Conservation (phyloP, 2,113 vertebrate genomes). For the Grantiella picta region DNA sequence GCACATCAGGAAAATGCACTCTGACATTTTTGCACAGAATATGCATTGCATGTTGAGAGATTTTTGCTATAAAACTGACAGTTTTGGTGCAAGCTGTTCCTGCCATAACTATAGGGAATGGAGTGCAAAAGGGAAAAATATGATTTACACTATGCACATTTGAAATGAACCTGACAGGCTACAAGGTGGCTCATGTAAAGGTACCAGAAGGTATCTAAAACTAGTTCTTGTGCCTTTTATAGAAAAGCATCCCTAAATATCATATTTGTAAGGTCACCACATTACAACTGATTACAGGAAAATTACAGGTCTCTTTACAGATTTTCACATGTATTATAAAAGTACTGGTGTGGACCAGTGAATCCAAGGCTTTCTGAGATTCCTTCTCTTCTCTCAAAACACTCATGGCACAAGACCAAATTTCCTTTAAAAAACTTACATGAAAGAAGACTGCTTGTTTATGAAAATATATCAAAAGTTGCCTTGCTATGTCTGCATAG, state of each 20-base stretch:
- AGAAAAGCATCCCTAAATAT: neutral
- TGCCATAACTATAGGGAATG: conserved; percentile 59
- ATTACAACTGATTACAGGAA: neutral
- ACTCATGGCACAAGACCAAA: neutral
- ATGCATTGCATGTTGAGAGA: conserved; percentile 60
- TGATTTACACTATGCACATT: neutral
- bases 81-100: conserved; percentile 74
- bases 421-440: neutral
- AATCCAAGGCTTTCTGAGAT: neutral
- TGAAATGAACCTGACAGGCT: conserved; percentile 34
- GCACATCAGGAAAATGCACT: conserved; percentile 67
- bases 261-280: neutral
- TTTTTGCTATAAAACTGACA: conserved; percentile 74
- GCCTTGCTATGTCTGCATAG: neutral
- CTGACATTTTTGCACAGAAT: conserved; percentile 67
- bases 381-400: neutral
- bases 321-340: neutral
- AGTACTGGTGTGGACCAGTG: neutral
- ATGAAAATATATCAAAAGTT: neutral
- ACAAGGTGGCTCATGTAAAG: conserved; percentile 19
- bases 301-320: neutral
- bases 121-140: conserved; percentile 48
- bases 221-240: neutral
- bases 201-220: conserved; percentile 18
- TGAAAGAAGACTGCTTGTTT: neutral